phyloP scores from a whole-genome alignment of 2,888 invertebrate genomes.

The Zygothrica quintamaculata region DNA sequence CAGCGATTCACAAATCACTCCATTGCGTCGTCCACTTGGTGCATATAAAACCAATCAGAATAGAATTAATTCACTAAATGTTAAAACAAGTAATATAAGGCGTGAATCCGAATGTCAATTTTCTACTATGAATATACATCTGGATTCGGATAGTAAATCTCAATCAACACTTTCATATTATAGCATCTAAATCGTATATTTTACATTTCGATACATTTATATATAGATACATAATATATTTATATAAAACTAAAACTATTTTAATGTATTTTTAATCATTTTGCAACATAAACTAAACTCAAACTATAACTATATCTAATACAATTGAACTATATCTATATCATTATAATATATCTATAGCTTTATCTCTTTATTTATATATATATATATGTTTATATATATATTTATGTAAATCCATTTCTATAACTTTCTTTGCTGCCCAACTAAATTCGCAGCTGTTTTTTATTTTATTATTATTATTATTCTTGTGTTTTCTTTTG shows the following conservation, averaged over 20 bases:
- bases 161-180: not conserved
- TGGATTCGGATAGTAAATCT: not conserved
- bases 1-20: rapidly evolving
- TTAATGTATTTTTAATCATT: too few relatives aligned
- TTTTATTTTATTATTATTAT: constrained; percentile 18
- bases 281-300: too few relatives aligned
- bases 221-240: too few relatives aligned
- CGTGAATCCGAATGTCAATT: not conserved
- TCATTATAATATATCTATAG: constrained; percentile 8
- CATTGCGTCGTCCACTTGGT: constrained; percentile 11
- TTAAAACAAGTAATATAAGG: too few relatives aligned
- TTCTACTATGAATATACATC: not conserved
- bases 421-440: not conserved
- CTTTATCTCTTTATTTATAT: constrained; percentile 2
- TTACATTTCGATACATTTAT: constrained; percentile 8
- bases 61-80: not conserved
- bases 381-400: constrained; percentile 3
- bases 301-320: too few relatives aligned
- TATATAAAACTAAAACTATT: too few relatives aligned
- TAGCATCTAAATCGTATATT: constrained; percentile 10
- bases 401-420: constrained; percentile 4
- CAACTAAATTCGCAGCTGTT: constrained; percentile 22
- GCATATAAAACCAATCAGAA: not conserved
- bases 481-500: constrained; percentile 47
- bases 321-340: constrained; percentile 15